Percentiles rank a stretch among this genome's conserved stretches.
phyloP scores from a whole-genome alignment of 2,797 vertebrate species.

The Echeneis naucrates region DNA sequence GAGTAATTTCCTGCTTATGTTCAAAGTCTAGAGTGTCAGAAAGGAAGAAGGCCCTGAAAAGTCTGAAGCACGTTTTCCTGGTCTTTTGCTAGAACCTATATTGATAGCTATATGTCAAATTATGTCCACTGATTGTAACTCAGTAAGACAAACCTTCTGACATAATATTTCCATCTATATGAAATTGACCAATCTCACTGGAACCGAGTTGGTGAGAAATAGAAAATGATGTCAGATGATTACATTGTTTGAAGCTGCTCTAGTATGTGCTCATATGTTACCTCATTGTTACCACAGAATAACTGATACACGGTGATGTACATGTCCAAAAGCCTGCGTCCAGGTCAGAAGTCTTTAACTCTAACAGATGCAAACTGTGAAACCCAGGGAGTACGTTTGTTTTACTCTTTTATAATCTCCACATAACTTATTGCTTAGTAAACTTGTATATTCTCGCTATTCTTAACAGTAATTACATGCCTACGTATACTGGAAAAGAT shows the following conservation, averaged over 20 bases:
- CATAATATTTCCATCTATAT: conserved; percentile 13
- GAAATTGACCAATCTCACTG: conserved; percentile 46
- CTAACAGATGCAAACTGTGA: too few species aligned
- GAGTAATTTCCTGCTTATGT: conserved; percentile 67
- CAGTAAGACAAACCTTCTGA: conserved; percentile 43
- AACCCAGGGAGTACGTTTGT: conserved; percentile 28
- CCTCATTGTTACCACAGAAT: conserved; percentile 68
- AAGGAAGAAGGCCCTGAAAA: conserved; percentile 45
- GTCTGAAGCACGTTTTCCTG: conserved; percentile 43
- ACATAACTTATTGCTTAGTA: conserved; percentile 4
- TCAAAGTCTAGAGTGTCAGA: conserved; percentile 54
- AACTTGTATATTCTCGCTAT: conserved; percentile 12
- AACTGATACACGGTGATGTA: conserved; percentile 68
- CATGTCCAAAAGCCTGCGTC: conserved; percentile 50
- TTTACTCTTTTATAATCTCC: conserved; percentile 10
- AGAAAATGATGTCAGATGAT: conserved; percentile 51
- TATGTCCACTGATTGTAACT: conserved; percentile 42
- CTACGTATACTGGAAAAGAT: conserved; percentile 49
- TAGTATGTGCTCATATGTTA: conserved; percentile 65
- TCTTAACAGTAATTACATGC: conserved; percentile 32
- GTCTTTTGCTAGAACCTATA: conserved; percentile 25
- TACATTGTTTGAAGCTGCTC: conserved; percentile 60
- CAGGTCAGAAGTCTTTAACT: conserved; percentile 34
- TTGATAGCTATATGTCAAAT: conserved; percentile 56
- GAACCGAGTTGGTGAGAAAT: conserved; percentile 46